These are phyloP conservation scores for Hofmannophila pseudospretella DNA, from an alignment of 2,888 invertebrate species.

Conservation along the genomic window DNA sequence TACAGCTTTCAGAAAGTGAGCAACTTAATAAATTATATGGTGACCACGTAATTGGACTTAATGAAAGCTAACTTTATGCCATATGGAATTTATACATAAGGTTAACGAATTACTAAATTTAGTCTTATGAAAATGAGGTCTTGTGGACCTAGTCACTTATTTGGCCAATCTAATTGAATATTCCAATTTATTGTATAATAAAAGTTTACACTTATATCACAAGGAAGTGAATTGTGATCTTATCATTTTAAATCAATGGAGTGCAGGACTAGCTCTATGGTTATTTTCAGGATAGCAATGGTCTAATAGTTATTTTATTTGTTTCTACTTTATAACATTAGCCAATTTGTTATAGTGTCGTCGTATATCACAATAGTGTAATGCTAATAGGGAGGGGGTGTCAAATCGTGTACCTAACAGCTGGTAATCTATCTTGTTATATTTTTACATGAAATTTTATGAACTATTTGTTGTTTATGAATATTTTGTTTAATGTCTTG, in stretches of 20 bases:
- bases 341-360: constrained; percentile 76
- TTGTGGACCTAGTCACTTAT: constrained; percentile 74
- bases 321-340: constrained; percentile 71
- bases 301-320: constrained; percentile 71
- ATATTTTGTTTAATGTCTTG: constrained; percentile 70
- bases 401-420: constrained; percentile 72
- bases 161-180: constrained; percentile 76
- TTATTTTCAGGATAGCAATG: constrained; percentile 75
- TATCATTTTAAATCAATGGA: constrained; percentile 68
- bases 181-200: constrained; percentile 74
- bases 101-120: constrained; percentile 78
- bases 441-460: constrained; percentile 73
- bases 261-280: constrained; percentile 72
- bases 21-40: constrained; percentile 71
- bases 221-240: constrained; percentile 59
- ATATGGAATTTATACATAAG: constrained; percentile 77
- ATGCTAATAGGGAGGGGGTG: constrained; percentile 74
- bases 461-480: constrained; percentile 73
- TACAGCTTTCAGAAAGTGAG: constrained; percentile 76
- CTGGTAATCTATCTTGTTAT: constrained; percentile 62
- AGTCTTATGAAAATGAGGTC: constrained; percentile 73
- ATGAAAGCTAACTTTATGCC: constrained; percentile 78
- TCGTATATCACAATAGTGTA: constrained; percentile 76
- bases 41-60: constrained; percentile 70
- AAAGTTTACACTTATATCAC: constrained; percentile 66